Base-by-base conservation (phyloP, 1,140 invertebrate genomes). In the Battus philenor region DNA sequence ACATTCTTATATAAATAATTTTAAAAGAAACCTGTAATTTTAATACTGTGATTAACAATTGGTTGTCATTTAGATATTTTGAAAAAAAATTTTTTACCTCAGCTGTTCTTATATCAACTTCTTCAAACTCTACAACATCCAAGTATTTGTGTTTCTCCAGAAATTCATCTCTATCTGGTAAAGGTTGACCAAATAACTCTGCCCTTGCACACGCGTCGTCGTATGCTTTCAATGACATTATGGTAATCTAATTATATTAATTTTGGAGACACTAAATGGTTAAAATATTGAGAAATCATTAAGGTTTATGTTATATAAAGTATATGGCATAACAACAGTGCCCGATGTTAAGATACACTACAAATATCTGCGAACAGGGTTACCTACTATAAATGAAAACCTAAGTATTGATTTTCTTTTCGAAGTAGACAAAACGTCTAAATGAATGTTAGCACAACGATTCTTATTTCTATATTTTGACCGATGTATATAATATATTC, bases 191-290 rank as follows among this genome's bases (percentile, higher is more conserved):
- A 39, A 94, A 86, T 8, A 94, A 74, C 75, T 94, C 92, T 1
- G 92, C 92, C 36, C 93, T 84, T 66, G 91, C 90, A 61, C 92
- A 92, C 8, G 92, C 92, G 67, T 92, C 88, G 70, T 91, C 88
- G 54, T 93, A 94, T 12, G 89, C 89, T 51, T 87, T 87, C 73
- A 89, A 84, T 11, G 86, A 87, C 88, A 90, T 90, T 68, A 58
- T 79, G 11, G 13, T 48, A 20, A 43, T 31, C 16, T 10, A 41
- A 10, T 17, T 16, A 5, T 18, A 30, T 38, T 10, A 24, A 36
- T n/a, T 12, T 22, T 38, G 15, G 4, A 26, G 3, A 22, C 22
- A 33, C 29, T 22, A 12, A 41, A 38, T 47, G 29, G 22, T 17
- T 31, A n/a, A 24, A 13, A 33, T 8, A 47, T 33, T 39, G 39